These are phyloP conservation scores for Chromis chromis DNA, from an alignment of 2,797 vertebrate species.

Conservation along the genomic window DNA sequence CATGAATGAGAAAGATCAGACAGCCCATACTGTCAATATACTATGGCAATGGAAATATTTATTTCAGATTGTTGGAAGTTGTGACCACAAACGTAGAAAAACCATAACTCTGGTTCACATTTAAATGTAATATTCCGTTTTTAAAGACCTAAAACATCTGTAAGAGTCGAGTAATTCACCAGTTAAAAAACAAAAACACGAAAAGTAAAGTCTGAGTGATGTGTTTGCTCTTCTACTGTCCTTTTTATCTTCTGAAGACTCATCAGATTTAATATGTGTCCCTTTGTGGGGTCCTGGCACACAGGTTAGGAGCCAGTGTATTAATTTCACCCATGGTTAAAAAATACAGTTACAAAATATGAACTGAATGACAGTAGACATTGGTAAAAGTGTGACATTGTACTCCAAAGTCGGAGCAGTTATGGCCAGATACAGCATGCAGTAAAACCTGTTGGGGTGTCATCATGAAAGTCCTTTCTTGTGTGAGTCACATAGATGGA, in stretches of 20 bases:
- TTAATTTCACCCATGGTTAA: neutral
- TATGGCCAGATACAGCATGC: no score
- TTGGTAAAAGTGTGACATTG: neutral
- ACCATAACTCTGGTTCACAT: neutral
- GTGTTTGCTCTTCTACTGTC: no score
- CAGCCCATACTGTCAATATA: neutral
- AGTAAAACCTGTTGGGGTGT: neutral
- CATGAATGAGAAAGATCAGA: neutral
- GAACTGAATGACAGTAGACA: neutral
- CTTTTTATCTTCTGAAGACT: no score
- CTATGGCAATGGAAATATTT: no score
- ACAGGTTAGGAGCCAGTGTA: neutral
- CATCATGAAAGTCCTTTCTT: neutral
- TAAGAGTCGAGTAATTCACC: no score
- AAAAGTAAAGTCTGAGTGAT: no score
- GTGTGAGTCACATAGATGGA: neutral
- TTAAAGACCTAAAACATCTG: no score
- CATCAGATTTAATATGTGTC: neutral
- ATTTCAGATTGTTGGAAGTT: no score
- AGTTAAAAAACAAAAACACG: no score
- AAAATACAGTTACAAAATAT: neutral
- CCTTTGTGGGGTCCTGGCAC: neutral
- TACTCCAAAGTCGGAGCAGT: neutral
- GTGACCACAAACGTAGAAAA: no score
- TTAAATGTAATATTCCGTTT: no score